phyloP scores from a whole-genome alignment of 2,797 vertebrate genomes.

The Pangasius djambal region DNA sequence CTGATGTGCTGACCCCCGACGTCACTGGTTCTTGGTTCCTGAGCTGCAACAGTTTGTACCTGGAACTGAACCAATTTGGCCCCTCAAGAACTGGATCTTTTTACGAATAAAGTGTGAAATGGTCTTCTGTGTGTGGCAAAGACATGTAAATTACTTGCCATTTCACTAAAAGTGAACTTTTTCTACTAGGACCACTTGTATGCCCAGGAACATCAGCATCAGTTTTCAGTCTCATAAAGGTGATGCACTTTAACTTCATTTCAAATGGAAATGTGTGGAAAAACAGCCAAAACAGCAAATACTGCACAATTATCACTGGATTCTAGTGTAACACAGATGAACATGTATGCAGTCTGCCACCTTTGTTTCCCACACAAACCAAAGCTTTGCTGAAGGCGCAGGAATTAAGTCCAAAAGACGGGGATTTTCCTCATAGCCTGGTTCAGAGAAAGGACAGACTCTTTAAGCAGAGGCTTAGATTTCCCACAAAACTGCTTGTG shows the following conservation, averaged over 20 bases:
- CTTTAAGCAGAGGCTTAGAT: conserved; percentile 57
- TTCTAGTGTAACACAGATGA: conserved; percentile 31
- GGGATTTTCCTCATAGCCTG: conserved; percentile 57
- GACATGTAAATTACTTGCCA: neutral
- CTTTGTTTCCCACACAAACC: conserved; percentile 58
- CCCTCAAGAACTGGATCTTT: neutral
- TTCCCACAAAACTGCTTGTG: conserved; percentile 58
- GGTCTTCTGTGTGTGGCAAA: neutral
- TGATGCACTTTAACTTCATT: neutral
- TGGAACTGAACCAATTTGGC: neutral
- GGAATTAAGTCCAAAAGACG: conserved; percentile 55
- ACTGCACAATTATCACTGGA: neutral
- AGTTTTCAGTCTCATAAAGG: neutral
- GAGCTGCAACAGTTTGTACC: neutral
- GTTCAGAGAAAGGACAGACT: conserved; percentile 61
- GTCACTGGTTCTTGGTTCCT: neutral
- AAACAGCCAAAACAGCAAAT: neutral
- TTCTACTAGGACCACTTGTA: neutral
- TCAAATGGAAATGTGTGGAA: neutral
- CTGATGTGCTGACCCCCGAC: neutral
- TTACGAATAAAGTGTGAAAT: neutral
- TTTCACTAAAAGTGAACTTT: neutral
- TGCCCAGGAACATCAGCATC: neutral
- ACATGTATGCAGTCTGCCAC: conserved; percentile 31
- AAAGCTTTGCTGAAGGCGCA: conserved; percentile 43